A percentile compares a stretch with the other conserved stretches of the same genome.
Conservation (phyloP, 2,888 invertebrate species). For the Cephus spinipes region DNA sequence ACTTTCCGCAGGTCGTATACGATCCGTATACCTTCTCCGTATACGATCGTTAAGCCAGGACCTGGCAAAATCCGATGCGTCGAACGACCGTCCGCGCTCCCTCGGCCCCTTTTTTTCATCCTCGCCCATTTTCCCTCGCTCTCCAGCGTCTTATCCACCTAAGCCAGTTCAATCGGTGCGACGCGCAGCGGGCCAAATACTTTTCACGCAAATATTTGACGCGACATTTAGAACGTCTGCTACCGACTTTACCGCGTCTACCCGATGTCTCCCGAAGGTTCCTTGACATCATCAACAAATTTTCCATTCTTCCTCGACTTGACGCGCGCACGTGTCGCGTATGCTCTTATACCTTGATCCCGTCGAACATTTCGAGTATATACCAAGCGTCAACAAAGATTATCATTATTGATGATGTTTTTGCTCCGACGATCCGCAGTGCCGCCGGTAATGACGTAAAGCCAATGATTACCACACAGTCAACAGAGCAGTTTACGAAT, state of each 20-base stretch:
- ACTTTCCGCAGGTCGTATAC: background rate
- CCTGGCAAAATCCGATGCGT: background rate
- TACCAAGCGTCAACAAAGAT: background rate
- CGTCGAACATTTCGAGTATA: background rate
- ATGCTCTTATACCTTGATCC: background rate
- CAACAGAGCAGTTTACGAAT: background rate
- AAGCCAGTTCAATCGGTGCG: background rate
- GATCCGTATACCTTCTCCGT: background rate
- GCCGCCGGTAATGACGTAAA: background rate
- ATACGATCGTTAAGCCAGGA: background rate
- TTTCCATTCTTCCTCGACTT: background rate
- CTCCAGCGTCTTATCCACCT: background rate
- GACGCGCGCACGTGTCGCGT: background rate
- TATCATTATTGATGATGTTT: background rate
- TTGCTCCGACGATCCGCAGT: background rate
- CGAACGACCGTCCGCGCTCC: background rate
- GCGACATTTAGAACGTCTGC: conserved; percentile 39
- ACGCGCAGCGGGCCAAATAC: conserved; percentile 32
- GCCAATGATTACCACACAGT: background rate
- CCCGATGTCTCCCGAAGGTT: background rate
- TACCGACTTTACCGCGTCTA: background rate
- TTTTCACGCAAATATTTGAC: conserved; percentile 41
- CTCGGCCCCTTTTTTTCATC: background rate
- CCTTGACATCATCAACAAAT: background rate
- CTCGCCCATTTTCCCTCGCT: background rate